Evolutionary conservation across 2,113 vertebrate species (phyloP).

Genomic region (Aegypius monachus): DNA sequence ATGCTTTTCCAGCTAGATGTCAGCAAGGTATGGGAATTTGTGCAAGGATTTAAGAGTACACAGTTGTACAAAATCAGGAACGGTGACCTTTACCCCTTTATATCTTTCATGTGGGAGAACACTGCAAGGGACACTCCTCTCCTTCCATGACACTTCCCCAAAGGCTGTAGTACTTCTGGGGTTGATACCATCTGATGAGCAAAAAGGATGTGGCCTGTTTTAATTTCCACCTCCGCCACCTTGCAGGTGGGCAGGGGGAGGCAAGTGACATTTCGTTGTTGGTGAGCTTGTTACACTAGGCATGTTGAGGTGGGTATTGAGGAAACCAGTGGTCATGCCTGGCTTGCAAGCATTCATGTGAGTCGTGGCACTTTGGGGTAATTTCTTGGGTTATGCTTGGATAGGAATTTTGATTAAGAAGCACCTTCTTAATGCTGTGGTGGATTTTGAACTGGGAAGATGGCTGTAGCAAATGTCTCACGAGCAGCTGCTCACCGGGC

Average conservation of each 20-base stretch:
- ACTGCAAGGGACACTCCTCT: neutral
- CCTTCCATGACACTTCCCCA: neutral
- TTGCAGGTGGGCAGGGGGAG: neutral
- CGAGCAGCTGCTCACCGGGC: neutral
- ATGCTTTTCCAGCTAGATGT: neutral
- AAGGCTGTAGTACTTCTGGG: neutral
- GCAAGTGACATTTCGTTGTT: fast-evolving
- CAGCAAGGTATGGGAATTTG: neutral
- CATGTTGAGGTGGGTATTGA: fast-evolving
- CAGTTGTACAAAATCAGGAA: neutral
- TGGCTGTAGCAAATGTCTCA: neutral
- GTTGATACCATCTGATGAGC: neutral
- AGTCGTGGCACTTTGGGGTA: neutral
- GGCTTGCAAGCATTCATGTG: fast-evolving
- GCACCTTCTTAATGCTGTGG: neutral
- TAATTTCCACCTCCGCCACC: neutral
- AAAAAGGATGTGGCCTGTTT: neutral
- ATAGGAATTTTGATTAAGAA: neutral
- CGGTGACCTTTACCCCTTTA: neutral
- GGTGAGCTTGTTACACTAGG: neutral
- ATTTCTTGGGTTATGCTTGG: neutral
- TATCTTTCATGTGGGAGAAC: neutral
- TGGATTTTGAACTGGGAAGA: neutral
- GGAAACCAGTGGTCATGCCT: fast-evolving
- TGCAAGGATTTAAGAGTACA: neutral